Conservation (phyloP, 2,888 invertebrate species). For the Cephus runcator region DNA sequence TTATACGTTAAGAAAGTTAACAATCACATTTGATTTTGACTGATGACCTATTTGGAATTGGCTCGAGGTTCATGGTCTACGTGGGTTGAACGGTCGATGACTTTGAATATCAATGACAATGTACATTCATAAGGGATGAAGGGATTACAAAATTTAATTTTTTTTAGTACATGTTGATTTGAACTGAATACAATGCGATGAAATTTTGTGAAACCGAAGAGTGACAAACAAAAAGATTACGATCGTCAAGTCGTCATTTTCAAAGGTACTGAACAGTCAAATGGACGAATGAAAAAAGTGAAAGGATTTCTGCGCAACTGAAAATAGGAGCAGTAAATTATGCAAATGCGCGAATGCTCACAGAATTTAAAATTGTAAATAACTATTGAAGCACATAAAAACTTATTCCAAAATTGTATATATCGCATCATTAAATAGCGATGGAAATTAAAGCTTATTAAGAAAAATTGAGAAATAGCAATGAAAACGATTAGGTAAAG, state of each 20-base stretch:
- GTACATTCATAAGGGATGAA: neutral
- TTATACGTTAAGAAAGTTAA: neutral
- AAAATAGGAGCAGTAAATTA: slow-evolving; percentile 3
- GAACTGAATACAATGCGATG: no score
- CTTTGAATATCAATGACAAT: neutral
- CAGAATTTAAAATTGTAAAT: neutral
- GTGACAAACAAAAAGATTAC: neutral
- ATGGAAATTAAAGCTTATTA: neutral
- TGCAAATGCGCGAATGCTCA: neutral
- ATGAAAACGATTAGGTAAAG: neutral
- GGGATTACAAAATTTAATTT: neutral
- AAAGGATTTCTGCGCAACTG: neutral
- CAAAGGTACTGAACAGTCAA: neutral
- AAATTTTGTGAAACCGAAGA: no score
- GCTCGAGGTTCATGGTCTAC: neutral
- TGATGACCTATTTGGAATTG: neutral
- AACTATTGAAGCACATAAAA: neutral
- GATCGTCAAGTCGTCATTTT: neutral
- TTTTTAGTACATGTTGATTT: neutral
- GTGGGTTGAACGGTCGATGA: neutral
- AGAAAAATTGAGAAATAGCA: neutral
- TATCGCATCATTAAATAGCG: neutral
- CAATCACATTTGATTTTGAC: neutral
- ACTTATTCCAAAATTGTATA: neutral
- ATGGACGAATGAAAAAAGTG: neutral